Conservation (phyloP, 2,797 vertebrate genomes). For the Sebastes hopkinsi region DNA sequence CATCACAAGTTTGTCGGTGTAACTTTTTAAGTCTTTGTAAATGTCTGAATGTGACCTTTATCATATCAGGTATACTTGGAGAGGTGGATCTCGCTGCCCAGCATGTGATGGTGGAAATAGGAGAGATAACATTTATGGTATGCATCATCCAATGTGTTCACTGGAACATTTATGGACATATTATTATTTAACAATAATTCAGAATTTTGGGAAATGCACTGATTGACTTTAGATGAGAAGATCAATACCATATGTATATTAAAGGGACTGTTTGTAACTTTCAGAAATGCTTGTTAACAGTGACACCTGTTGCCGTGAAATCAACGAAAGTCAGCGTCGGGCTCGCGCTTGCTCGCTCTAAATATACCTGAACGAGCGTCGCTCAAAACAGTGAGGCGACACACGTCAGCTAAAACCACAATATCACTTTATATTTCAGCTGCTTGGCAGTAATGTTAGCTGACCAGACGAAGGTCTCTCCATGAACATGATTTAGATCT, state of each 20-base stretch:
- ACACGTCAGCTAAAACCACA: no score
- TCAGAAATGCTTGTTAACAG: no score
- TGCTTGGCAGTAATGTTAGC: no score
- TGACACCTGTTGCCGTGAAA: no score
- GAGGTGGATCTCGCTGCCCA: conserved; percentile 90
- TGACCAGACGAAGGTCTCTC: no score
- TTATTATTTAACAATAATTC: background rate
- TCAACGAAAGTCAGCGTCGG: no score
- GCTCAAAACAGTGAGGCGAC: no score
- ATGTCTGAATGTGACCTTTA: background rate
- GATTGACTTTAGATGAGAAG: background rate
- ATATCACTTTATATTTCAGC: no score
- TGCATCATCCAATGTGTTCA: background rate
- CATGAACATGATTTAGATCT: no score
- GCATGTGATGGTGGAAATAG: conserved; percentile 86
- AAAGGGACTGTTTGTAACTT: no score
- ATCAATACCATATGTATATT: background rate
- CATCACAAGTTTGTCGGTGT: background rate
- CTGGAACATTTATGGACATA: background rate
- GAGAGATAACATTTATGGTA: conserved; percentile 88
- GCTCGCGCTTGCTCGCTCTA: no score
- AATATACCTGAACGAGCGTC: no score
- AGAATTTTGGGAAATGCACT: background rate
- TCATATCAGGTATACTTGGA: conserved; percentile 84
- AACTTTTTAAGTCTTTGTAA: background rate